Evolutionary conservation across 2,113 vertebrate species (phyloP).

Genomic region (Sylvietta virens): DNA sequence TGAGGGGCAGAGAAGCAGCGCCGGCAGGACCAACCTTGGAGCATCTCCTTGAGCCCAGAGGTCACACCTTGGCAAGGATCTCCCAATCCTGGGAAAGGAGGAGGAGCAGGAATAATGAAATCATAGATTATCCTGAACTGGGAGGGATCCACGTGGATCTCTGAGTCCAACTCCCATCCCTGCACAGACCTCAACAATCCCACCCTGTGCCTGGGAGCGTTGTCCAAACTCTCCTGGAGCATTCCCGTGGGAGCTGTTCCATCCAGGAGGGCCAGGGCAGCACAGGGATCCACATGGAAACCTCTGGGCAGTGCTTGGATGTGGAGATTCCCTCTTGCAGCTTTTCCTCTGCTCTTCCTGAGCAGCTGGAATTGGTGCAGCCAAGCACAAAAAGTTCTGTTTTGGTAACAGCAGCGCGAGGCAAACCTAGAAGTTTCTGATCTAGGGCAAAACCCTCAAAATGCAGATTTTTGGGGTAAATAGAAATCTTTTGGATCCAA

Average conservation of each 20-base stretch:
- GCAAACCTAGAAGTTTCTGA: not conserved
- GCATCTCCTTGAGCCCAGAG: not conserved
- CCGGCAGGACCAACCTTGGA: not conserved
- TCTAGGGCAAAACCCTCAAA: not conserved
- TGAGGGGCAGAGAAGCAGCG: accelerated
- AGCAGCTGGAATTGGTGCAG: accelerated
- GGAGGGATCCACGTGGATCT: not conserved
- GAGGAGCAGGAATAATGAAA: not conserved
- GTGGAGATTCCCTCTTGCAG: accelerated
- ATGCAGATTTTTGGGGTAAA: not conserved
- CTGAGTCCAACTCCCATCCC: accelerated
- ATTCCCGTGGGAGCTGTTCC: not conserved
- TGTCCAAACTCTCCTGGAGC: not conserved
- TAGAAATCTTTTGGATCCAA: not conserved
- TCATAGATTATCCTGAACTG: accelerated
- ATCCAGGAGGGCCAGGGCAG: not conserved
- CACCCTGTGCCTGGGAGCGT: accelerated
- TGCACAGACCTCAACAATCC: not conserved
- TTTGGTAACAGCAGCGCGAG: not conserved
- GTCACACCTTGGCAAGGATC: not conserved
- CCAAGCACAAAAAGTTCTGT: accelerated
- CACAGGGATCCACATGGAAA: accelerated
- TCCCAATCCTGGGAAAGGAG: accelerated
- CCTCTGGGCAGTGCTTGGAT: accelerated
- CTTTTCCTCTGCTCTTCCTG: accelerated